A percentile compares a stretch with the other conserved stretches of the same genome.
These are phyloP conservation scores for Agelastica alni DNA, from an alignment of 2,888 invertebrate species.

Conservation along the genomic window DNA sequence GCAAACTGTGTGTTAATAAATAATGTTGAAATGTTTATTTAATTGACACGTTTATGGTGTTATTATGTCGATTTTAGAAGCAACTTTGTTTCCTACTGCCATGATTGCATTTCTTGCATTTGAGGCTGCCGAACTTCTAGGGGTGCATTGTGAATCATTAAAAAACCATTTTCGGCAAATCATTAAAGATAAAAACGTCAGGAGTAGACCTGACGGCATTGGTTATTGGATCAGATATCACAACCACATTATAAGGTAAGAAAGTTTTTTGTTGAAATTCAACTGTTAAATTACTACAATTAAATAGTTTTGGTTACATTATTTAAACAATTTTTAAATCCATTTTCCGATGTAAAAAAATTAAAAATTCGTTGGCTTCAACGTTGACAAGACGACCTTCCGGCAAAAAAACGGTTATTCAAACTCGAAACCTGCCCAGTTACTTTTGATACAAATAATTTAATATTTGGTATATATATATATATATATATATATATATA, in stretches of 20 bases:
- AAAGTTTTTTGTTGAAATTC: neutral
- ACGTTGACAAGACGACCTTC: too few species aligned
- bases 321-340: too few species aligned
- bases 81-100: neutral
- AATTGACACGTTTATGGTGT: neutral
- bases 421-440: too few species aligned
- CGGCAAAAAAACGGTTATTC: too few species aligned
- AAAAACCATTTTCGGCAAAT: conserved; percentile 16
- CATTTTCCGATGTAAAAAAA: too few species aligned
- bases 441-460: too few species aligned
- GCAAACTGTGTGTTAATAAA: too few species aligned
- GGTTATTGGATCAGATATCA: conserved; percentile 13
- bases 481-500: too few species aligned
- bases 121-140: conserved; percentile 27
- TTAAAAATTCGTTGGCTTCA: too few species aligned
- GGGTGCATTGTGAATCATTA: conserved; percentile 25
- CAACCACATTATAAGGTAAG: conserved; percentile 10
- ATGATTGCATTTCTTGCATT: conserved; percentile 12
- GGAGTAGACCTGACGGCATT: conserved; percentile 1
- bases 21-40: neutral
- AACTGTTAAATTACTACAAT: too few species aligned
- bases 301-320: too few species aligned
- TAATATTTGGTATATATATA: too few species aligned
- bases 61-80: neutral
- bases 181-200: conserved; percentile 16